These are phyloP conservation scores for Onychorhynchus coronatus DNA, from an alignment of 2,113 vertebrate species.

Conservation along the genomic window DNA sequence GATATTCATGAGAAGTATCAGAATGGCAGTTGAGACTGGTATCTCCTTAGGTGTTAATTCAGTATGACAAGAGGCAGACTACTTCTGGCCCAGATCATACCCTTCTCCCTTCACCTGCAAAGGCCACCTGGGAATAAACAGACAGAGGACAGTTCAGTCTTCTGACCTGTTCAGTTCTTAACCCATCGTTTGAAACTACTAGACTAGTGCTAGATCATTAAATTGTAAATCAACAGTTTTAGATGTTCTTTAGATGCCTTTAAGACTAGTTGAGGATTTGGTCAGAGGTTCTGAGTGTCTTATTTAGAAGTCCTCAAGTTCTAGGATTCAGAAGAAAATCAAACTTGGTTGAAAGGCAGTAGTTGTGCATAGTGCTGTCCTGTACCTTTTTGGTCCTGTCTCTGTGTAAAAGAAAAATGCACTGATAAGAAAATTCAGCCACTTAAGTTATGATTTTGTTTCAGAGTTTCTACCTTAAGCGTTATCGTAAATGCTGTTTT, in stretches of 20 bases:
- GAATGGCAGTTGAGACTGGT: not conserved
- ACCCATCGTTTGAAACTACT: not conserved
- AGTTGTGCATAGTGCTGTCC: not conserved
- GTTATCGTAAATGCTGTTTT: not conserved
- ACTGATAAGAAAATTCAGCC: not conserved
- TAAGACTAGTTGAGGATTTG: not conserved
- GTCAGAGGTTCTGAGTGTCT: not conserved
- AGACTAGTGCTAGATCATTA: not conserved
- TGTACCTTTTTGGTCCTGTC: not conserved
- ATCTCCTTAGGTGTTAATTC: not conserved
- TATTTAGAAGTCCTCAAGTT: not conserved
- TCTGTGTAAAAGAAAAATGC: not conserved
- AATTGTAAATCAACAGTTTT: not conserved
- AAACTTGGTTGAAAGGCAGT: not conserved
- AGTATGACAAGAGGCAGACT: not conserved
- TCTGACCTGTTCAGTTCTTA: not conserved
- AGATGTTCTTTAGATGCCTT: not conserved
- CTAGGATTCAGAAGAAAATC: not conserved
- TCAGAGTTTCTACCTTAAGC: not conserved
- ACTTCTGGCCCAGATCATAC: rapidly evolving
- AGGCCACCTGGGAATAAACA: not conserved
- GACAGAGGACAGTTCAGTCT: not conserved
- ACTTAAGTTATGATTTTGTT: not conserved
- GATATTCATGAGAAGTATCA: not conserved
- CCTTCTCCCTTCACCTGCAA: not conserved